Base-by-base conservation (phyloP, 1,140 invertebrate species). In the Ruditapes philippinarum region DNA sequence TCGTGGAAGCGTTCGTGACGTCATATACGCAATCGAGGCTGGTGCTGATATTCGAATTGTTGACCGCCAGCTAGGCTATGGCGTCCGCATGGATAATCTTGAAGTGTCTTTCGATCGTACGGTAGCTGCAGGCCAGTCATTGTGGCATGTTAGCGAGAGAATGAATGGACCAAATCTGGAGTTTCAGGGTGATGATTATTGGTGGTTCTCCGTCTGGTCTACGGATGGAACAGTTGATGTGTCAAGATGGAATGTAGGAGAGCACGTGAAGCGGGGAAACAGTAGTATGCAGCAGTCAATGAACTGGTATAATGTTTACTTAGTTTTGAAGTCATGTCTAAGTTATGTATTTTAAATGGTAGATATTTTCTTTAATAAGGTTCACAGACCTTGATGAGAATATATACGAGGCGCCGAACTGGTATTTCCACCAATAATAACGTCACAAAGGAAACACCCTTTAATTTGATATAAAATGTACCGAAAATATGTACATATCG, bases 171-270 rank as follows among this genome's bases (percentile, higher is more conserved):
- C 45, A 0, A 82, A 89, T 57, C 51, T 89, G 36, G 79, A 83
- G 38, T 89, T 82, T 28, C 87, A 89, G 36, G 68, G 79, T 17
- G 79, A 89, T 28, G 79, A 82, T 60, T 89, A 89, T 40, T 89
- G 78, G 78, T 89, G 87, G 87, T 81, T 89, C 36, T 82, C 87
- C n/a, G 54, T 89, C 28, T 89, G 87, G 87, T 89, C 79, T 49
- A 89, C 87, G 25, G 68, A 76, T 57, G 87, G 87, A 57, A 60
- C 79, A 40, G 87, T 89, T 14, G 79, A 89, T 33, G 38, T 89
- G 28, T 74, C 87, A 25, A 80, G 87, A 14, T 89, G 87, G 87
- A 89, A 83, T 45, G 49, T 89, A 7, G 87, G 87, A 12, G 87
- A 89, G 28, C 87, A 89, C 25, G 70, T 74, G 0, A 89, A 89